Evolutionary conservation across 2,888 invertebrate species (phyloP).

Genomic region (Mactromeris polynyma): DNA sequence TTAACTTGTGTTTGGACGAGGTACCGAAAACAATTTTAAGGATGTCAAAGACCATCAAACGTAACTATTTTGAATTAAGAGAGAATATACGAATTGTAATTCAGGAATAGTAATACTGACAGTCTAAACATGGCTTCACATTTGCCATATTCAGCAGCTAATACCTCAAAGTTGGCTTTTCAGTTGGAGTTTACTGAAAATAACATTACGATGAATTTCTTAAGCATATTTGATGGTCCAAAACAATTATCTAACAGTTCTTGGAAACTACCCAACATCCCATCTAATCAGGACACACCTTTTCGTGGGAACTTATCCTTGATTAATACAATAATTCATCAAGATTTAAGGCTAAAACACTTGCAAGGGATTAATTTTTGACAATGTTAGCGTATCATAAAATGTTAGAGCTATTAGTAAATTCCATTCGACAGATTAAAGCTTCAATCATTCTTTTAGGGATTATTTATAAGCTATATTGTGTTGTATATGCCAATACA

Average conservation of each 20-base stretch:
- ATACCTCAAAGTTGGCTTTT: background rate
- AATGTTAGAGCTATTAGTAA: background rate
- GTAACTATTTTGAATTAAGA: no score
- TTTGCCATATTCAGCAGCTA: no score
- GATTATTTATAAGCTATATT: slow-evolving; percentile 7
- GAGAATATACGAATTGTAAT: no score
- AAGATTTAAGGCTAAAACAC: background rate
- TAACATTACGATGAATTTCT: background rate
- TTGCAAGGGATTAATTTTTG: background rate
- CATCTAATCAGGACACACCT: background rate
- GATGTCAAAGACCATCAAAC: no score
- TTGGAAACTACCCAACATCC: background rate
- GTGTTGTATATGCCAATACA: background rate
- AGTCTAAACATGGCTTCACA: no score
- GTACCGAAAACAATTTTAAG: no score
- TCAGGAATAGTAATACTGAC: no score
- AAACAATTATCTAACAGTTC: background rate
- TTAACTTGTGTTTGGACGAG: no score
- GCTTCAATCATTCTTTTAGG: background rate
- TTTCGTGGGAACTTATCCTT: background rate
- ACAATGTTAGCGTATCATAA: background rate
- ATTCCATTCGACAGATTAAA: background rate
- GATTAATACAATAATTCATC: background rate
- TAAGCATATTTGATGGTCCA: slow-evolving; percentile 6
- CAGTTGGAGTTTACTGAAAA: background rate